Percentiles rank a stretch among this genome's conserved stretches.
Conservation (phyloP, 2,113 vertebrate genomes). For the Australoheros scitulus region DNA sequence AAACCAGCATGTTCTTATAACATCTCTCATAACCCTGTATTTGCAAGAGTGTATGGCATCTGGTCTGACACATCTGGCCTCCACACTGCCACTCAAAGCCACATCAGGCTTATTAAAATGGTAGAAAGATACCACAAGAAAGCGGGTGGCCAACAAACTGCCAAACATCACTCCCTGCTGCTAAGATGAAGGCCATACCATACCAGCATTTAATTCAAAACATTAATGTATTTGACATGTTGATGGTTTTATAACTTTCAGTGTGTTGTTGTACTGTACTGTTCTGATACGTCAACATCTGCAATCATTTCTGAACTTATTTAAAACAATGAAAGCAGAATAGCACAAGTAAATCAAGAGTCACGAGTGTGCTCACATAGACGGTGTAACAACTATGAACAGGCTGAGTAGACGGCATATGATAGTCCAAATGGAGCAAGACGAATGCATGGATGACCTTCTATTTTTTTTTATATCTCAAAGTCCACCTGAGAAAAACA, state of each 20-base stretch:
- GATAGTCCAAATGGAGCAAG: neutral
- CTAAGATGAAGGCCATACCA: neutral
- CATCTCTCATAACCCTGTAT: neutral
- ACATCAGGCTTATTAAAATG: neutral
- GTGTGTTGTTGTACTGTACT: neutral
- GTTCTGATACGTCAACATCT: neutral
- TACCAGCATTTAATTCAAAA: neutral
- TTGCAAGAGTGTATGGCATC: neutral
- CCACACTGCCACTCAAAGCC: neutral
- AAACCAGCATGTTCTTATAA: neutral
- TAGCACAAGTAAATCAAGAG: neutral
- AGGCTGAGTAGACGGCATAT: neutral
- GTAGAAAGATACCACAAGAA: neutral
- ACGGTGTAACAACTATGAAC: neutral
- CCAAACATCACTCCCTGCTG: constrained; percentile 36
- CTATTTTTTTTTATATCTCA: neutral
- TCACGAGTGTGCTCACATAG: neutral
- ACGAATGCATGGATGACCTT: neutral
- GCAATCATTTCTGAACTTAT: no score
- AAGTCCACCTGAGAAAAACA: fast-evolving
- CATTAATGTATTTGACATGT: neutral
- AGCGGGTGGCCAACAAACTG: constrained; percentile 8
- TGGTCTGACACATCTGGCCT: neutral
- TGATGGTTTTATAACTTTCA: neutral
- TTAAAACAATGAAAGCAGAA: neutral